Conservation (phyloP, 2,888 invertebrate genomes). For the Chymomyza procnemis region DNA sequence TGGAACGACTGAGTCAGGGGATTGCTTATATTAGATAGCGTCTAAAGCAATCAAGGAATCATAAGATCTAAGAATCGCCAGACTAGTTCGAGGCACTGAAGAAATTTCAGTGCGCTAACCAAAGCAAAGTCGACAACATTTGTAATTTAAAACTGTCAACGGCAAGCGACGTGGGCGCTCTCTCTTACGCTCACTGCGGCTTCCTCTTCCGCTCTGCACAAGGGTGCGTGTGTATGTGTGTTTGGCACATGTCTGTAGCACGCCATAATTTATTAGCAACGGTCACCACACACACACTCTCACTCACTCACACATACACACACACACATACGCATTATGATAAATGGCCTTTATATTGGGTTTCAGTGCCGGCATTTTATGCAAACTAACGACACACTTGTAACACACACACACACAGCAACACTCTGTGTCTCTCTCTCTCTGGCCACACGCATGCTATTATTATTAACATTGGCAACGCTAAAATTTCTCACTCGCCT, state of each 20-base stretch:
- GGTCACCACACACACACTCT: constrained; percentile 50
- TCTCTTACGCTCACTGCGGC: neutral
- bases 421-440: neutral
- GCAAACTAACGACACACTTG: constrained; percentile 49
- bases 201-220: neutral
- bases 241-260: constrained; percentile 55
- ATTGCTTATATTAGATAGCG: too few species aligned
- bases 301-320: constrained; percentile 4
- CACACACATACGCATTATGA: constrained; percentile 27
- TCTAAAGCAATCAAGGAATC: too few species aligned
- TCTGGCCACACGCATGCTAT: neutral
- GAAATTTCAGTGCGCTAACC: neutral
- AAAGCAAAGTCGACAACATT: constrained; percentile 47
- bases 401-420: constrained; percentile 22
- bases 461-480: neutral
- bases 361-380: constrained; percentile 55
- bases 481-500: constrained; percentile 17
- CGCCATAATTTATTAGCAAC: constrained; percentile 70
- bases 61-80: too few species aligned
- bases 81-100: too few species aligned
- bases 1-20: too few species aligned
- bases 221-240: constrained; percentile 19
- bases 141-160: constrained; percentile 74
- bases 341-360: constrained; percentile 72
- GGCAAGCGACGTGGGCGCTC: constrained; percentile 37